Evolutionary conservation across 2,888 invertebrate genomes (phyloP).

Genomic region (Noctua janthina): DNA sequence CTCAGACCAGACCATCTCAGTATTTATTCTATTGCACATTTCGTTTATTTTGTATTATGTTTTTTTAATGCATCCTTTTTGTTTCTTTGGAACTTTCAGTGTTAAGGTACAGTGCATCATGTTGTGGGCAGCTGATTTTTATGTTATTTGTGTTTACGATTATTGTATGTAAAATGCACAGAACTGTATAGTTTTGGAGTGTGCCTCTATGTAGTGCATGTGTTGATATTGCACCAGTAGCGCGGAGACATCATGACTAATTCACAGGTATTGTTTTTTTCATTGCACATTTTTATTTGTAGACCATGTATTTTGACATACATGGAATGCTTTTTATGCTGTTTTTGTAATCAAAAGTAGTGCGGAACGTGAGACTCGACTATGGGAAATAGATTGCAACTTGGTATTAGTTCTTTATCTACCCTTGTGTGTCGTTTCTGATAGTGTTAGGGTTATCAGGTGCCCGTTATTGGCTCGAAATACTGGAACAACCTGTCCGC

Average conservation of each 20-base stretch:
- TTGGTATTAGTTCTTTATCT: constrained; percentile 17
- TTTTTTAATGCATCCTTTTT: constrained; percentile 84
- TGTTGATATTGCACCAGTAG: constrained; percentile 85
- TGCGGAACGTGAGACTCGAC: constrained; percentile 3
- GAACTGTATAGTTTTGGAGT: constrained; percentile 84
- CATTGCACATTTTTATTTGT: constrained; percentile 71
- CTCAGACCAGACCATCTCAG: constrained; percentile 64
- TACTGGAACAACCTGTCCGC: neutral
- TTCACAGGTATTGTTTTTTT: constrained; percentile 90
- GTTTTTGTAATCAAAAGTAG: constrained; percentile 34
- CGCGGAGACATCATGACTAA: constrained; percentile 90
- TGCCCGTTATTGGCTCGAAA: neutral
- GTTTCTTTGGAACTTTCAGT: constrained; percentile 87
- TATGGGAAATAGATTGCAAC: constrained; percentile 37
- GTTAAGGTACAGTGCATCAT: constrained; percentile 87
- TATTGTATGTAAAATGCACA: constrained; percentile 87
- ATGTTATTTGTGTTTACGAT: constrained; percentile 85
- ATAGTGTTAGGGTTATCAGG: constrained; percentile 28
- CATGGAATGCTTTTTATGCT: constrained; percentile 51
- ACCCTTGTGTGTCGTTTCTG: constrained; percentile 18
- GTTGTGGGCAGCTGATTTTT: constrained; percentile 85
- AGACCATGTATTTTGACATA: constrained; percentile 47
- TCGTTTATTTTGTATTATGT: constrained; percentile 74
- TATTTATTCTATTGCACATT: constrained; percentile 72
- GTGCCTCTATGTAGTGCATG: constrained; percentile 88